Conservation (phyloP, 2,888 invertebrate genomes). For the Ichneumoninae sp. region DNA sequence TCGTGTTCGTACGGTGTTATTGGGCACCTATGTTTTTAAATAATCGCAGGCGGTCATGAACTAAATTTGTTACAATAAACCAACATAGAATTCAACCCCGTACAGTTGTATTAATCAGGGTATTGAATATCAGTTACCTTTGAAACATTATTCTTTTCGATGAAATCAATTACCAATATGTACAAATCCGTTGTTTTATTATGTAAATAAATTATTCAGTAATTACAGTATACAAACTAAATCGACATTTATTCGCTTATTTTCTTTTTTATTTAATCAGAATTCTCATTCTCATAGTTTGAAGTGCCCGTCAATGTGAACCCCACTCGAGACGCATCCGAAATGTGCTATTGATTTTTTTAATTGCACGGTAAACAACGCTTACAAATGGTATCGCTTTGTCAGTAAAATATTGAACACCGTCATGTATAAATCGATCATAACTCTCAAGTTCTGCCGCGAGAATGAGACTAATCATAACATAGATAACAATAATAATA, state of each 20-base stretch:
- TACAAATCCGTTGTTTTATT: constrained; percentile 55
- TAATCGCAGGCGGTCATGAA: constrained; percentile 34
- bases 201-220: constrained; percentile 63
- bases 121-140: constrained; percentile 12
- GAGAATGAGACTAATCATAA: constrained; percentile 8
- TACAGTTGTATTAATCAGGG: constrained; percentile 17
- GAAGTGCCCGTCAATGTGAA: neutral
- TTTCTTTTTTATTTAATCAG: constrained; percentile 22
- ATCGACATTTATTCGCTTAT: constrained; percentile 34
- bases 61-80: constrained; percentile 57
- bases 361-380: neutral
- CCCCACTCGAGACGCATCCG: neutral
- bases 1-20: neutral
- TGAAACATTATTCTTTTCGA: neutral
- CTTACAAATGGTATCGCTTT: constrained; percentile 3
- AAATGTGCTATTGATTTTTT: neutral
- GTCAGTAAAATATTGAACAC: constrained; percentile 49
- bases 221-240: constrained; percentile 60
- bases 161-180: constrained; percentile 43
- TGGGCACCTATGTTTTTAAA: constrained; percentile 3
- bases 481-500: neutral
- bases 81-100: constrained; percentile 44
- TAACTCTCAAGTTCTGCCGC: constrained; percentile 33
- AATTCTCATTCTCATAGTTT: constrained; percentile 22
- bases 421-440: constrained; percentile 30